Evolutionary conservation across 2,888 invertebrate species (phyloP).

Genomic region (Tachina fera): DNA sequence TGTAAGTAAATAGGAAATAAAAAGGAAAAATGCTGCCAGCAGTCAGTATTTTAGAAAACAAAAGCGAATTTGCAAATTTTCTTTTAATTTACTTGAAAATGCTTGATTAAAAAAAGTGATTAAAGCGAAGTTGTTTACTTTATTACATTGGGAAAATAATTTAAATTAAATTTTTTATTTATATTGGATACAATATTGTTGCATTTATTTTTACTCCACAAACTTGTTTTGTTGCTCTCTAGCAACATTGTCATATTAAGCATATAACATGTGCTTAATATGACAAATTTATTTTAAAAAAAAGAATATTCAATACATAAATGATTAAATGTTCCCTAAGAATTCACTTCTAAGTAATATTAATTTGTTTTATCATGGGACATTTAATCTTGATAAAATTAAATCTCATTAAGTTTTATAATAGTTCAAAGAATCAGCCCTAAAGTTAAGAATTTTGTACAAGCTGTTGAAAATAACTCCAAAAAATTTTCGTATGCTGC

Average conservation of each 20-base stretch:
- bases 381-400: neutral
- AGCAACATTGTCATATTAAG: too few relatives aligned
- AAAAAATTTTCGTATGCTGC: neutral
- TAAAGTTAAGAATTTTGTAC: neutral
- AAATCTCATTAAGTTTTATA: constrained; percentile 38
- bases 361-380: neutral
- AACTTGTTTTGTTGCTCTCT: too few relatives aligned
- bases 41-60: neutral
- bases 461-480: neutral
- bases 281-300: too few relatives aligned
- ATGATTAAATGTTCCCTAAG: neutral
- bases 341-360: constrained; percentile 8
- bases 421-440: constrained; percentile 18
- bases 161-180: neutral
- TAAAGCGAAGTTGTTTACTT: neutral
- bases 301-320: too few relatives aligned
- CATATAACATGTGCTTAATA: too few relatives aligned
- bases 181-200: too few relatives aligned
- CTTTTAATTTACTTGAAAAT: neutral
- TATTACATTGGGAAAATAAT: neutral
- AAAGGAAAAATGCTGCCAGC: neutral
- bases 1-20: neutral
- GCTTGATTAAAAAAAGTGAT: neutral
- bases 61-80: constrained; percentile 3
- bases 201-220: too few relatives aligned